Evolutionary conservation across 2,888 invertebrate genomes (phyloP), one percentile per base, ranked within the genome.

Genomic region (Orthosia incerta): DNA sequence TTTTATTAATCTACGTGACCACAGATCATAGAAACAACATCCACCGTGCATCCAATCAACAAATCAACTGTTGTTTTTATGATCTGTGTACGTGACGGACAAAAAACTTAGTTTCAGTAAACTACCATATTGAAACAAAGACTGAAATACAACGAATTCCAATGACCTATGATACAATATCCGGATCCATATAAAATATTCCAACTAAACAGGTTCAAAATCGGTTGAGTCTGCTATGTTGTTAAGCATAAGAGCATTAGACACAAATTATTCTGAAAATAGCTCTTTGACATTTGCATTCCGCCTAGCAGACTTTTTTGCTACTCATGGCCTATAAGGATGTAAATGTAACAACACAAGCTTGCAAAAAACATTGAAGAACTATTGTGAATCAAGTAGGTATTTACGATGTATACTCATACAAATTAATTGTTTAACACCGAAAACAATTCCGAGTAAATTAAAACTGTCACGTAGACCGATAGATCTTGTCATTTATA

Each of bases 271-370:
- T 55, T 66, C 65, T 46, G 57, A 75, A 80, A 68, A 76, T 77
- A 76, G 46, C 53, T 45, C 26, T 82, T 68, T 80, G 82, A 71
- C 77, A 76, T 79, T 79, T 80, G 50, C 53, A 68, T 68, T 81
- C 53, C 45, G 18, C 11, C 2, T 66, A 48, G 20, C 63, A 64
- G 5, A 71, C 1, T 46, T 75, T 77, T 74, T 69, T 75, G 76
- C 65, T 55, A 13, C 45, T 48, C 31, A 50, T 26, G 12, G 48
- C 53, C 46, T 60, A 81, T n/a, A 60, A 65, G 60, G 70, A 64
- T 67, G n/a, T 70, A 59, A 16, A 64, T 67, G n/a, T 70, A 63
- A 16, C 23, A 63, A 16, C 23, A 50, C 9, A 59, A 18, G 16
- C 15, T 20, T 13, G 9, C 18, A 55, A 64, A 56, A 31, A 59